Evolutionary conservation across 2,888 invertebrate species (phyloP).

Genomic region (Stenichneumon culpator): DNA sequence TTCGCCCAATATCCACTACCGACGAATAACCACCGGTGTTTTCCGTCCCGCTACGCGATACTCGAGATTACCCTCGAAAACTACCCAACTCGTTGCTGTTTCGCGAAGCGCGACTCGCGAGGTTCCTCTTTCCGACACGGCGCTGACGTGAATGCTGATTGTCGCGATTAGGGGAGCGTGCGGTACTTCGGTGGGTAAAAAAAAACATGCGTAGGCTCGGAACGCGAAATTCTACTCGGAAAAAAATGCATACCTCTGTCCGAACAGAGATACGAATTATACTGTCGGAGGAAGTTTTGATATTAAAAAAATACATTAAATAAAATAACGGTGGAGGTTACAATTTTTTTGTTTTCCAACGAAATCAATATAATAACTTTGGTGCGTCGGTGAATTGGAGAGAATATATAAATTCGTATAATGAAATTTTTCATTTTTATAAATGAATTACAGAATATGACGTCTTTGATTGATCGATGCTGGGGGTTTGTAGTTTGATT

Average conservation of each 20-base stretch:
- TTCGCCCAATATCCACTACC: constrained; percentile 47
- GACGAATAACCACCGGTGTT: constrained; percentile 28
- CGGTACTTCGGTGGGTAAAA: background rate
- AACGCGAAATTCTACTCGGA: too few species aligned
- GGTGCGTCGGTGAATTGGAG: background rate
- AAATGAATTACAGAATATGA: constrained; percentile 1
- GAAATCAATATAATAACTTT: background rate
- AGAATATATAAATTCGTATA: background rate
- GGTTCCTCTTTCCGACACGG: background rate
- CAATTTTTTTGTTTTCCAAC: background rate
- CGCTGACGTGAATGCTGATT: constrained; percentile 13
- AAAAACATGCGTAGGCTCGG: background rate
- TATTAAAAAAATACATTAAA: background rate
- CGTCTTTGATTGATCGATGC: constrained; percentile 2
- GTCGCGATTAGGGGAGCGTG: background rate
- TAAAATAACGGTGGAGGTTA: background rate
- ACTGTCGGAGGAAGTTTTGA: background rate
- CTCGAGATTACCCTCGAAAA: constrained; percentile 13
- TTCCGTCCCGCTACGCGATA: background rate
- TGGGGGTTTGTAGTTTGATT: background rate
- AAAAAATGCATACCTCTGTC: background rate
- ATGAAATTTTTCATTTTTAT: background rate
- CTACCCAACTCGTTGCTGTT: constrained; percentile 2
- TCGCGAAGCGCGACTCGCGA: background rate
- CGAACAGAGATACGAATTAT: background rate